phyloP scores from a whole-genome alignment of 2,113 vertebrate species.

The Speoplatyrhinus poulsoni region DNA sequence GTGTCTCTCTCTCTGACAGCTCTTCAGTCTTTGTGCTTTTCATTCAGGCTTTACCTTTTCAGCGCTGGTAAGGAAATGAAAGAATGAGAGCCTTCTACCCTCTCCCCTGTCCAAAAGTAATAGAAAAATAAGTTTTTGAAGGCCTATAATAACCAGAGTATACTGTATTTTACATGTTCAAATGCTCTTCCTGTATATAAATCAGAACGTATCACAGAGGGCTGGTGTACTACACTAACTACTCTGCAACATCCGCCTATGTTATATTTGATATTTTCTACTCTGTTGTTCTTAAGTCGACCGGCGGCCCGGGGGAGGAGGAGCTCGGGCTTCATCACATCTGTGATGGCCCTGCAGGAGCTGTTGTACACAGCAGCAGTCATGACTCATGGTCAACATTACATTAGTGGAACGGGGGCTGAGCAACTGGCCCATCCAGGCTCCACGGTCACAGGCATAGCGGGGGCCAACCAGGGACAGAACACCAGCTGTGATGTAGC shows the following conservation, averaged over 20 bases:
- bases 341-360: slow-evolving; percentile 46
- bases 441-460: slow-evolving; percentile 35
- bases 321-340: slow-evolving; percentile 42
- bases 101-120: too few relatives aligned
- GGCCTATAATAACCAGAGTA: too few relatives aligned
- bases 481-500: slow-evolving; percentile 11
- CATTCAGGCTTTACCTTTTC: slow-evolving; percentile 28
- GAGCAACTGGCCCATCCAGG: slow-evolving; percentile 15
- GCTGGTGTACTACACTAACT: too few relatives aligned
- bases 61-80: slow-evolving; percentile 49
- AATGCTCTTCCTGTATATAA: not conserved
- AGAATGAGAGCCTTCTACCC: slow-evolving; percentile 56
- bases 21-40: slow-evolving; percentile 32
- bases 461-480: slow-evolving; percentile 37
- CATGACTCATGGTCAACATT: slow-evolving; percentile 26
- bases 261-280: slow-evolving; percentile 22
- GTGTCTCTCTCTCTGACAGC: slow-evolving; percentile 13
- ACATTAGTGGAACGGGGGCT: slow-evolving; percentile 3
- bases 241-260: not conserved
- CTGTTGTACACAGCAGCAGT: slow-evolving; percentile 44
- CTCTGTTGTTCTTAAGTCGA: slow-evolving; percentile 45
- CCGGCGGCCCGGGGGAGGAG: slow-evolving; percentile 21
- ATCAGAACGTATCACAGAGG: too few relatives aligned
- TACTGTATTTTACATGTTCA: too few relatives aligned
- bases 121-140: too few relatives aligned